Evolutionary conservation across 1,140 invertebrate genomes (phyloP), one percentile per base, ranked within the genome.

Genomic region (Mamestra configurata): DNA sequence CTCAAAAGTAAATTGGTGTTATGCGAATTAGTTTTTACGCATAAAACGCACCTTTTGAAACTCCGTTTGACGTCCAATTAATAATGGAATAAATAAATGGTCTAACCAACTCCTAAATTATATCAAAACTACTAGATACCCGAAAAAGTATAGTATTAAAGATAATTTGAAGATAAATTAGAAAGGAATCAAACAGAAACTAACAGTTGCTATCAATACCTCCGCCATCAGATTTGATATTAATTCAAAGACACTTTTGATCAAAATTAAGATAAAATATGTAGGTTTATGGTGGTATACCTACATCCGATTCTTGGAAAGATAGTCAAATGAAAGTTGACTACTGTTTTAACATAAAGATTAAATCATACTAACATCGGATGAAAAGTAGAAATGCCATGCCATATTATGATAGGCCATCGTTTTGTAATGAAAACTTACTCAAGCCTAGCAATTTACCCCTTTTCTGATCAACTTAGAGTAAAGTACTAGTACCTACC

Each of bases 271-370:
- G 73, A 76, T 76, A 31, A 76, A 76, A 49, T 59, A 76, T 49
- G 57, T 76, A 77, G 75, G 75, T 77, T 77, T 68, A 68, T 55
- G 40, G 37, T 76, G 24, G 24, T 40, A 64, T 35, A n/a, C n/a
- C n/a, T n/a, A 31, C 53, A 49, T 64, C 20, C 55, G 73, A 80
- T 80, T 77, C 59, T 77, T 40, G 24, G 73, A 77, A 77, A 46
- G 73, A 71, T 68, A 55, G 22, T 55, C 46, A n/a, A 43, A 77
- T 46, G 59, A 80, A 80, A 76, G 71, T 80, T 31, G 64, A 64
- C 79, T 80, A 80, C 79, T 77, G 73, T 80, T 77, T 71, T 20
- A 22, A 49, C 49, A 66, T 72, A 71, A 80, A 71, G 49, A 77
- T 80, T 31, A 51, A 40, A 61, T 71, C 64, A 68, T 70, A n/a